Evolutionary conservation across 2,797 vertebrate species (phyloP).

Genomic region (Nannoperca australis): DNA sequence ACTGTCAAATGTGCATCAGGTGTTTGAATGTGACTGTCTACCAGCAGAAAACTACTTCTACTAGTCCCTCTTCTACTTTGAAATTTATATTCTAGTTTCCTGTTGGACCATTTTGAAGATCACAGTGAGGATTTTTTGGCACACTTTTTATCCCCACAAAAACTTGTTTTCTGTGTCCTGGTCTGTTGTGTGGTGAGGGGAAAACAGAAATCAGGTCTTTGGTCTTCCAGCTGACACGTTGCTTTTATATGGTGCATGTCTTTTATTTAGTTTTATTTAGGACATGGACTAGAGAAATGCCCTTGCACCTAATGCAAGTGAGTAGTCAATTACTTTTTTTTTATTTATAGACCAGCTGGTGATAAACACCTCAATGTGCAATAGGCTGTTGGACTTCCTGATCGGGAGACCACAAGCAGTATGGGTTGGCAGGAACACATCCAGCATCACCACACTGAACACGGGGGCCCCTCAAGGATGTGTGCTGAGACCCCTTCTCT

Average conservation of each 20-base stretch:
- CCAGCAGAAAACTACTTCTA: too few species aligned
- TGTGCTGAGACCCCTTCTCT: too few species aligned
- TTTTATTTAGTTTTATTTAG: background rate
- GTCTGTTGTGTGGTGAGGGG: background rate
- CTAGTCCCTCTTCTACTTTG: background rate
- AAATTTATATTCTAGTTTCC: background rate
- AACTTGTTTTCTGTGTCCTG: background rate
- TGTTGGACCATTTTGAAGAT: background rate
- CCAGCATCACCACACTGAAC: too few species aligned
- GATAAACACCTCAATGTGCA: too few species aligned
- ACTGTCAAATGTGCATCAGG: background rate
- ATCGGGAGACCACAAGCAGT: too few species aligned
- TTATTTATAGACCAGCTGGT: too few species aligned
- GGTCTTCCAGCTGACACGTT: background rate
- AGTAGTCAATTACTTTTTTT: too few species aligned
- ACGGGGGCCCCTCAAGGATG: too few species aligned
- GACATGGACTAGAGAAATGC: background rate
- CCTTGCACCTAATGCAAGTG: too few species aligned
- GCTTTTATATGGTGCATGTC: background rate
- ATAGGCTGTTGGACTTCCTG: too few species aligned
- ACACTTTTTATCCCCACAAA: background rate
- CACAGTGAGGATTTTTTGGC: background rate
- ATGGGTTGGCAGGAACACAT: too few species aligned
- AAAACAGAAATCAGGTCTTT: conserved; percentile 5
- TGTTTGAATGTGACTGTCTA: background rate